Conservation (phyloP, 1,140 invertebrate species). For the Helicoverpa armigera region DNA sequence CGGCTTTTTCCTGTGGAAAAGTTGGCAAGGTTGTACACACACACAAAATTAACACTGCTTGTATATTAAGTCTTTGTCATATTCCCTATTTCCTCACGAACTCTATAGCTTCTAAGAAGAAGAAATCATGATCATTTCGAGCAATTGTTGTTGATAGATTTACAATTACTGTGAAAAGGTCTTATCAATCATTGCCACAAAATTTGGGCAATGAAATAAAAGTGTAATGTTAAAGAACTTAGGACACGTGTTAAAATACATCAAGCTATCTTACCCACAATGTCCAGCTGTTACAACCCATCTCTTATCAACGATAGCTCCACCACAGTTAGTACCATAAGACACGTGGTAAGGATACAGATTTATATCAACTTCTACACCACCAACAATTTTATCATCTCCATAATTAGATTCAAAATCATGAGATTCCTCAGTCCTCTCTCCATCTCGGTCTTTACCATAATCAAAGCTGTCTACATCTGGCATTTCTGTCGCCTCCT, state of each 20-base stretch:
- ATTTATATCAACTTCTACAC: constrained; percentile 76
- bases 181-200: no score
- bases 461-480: constrained; percentile 74
- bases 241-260: neutral
- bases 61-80: no score
- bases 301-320: constrained; percentile 74
- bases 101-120: no score
- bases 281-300: constrained; percentile 78
- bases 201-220: no score
- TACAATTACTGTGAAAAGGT: no score
- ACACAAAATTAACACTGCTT: no score
- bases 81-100: no score
- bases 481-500: constrained; percentile 64
- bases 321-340: constrained; percentile 78
- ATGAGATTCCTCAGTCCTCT: constrained; percentile 11
- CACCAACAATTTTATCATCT: constrained; percentile 76
- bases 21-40: no score
- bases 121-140: no score
- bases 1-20: constrained; percentile 71
- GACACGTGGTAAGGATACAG: constrained; percentile 79
- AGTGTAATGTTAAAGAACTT: no score
- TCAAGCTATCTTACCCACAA: constrained; percentile 71
- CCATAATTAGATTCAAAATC: constrained; percentile 51
- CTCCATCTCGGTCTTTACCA: constrained; percentile 54
- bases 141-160: no score